phyloP scores from a whole-genome alignment of 2,113 vertebrate species.

The Tychaedon coryphoeus region DNA sequence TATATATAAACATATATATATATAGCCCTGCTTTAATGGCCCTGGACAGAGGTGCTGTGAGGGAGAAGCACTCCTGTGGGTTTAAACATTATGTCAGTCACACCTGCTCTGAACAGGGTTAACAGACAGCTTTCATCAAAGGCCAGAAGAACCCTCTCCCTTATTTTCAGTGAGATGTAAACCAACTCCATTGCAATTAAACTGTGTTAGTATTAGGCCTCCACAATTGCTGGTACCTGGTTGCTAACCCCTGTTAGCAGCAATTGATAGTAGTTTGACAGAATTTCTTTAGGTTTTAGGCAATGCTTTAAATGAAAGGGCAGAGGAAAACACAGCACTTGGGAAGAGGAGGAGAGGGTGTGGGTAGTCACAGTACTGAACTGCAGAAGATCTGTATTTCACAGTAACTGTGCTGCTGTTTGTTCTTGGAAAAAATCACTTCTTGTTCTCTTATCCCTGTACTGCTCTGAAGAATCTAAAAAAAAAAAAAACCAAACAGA shows the following conservation, averaged over 20 bases:
- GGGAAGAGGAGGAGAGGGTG: background rate
- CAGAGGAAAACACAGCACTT: background rate
- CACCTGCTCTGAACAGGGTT: background rate
- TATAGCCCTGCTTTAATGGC: background rate
- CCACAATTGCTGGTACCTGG: background rate
- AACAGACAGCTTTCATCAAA: background rate
- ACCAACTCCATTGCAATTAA: background rate
- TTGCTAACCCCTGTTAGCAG: background rate
- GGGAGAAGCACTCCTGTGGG: background rate
- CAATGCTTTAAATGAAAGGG: background rate
- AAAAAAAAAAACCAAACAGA: background rate
- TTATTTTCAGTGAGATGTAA: background rate
- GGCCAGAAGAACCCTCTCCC: background rate
- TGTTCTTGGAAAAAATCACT: background rate
- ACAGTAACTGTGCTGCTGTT: background rate
- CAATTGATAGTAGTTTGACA: background rate
- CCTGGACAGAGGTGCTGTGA: background rate
- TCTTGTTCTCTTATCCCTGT: background rate
- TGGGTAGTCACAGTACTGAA: background rate
- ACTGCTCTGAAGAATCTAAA: background rate
- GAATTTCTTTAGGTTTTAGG: background rate
- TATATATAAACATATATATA: no score
- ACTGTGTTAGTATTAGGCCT: background rate
- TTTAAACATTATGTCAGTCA: background rate
- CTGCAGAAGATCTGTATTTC: background rate